Conservation (phyloP, 1,140 invertebrate species). For the Paraescarpia echinospica region DNA sequence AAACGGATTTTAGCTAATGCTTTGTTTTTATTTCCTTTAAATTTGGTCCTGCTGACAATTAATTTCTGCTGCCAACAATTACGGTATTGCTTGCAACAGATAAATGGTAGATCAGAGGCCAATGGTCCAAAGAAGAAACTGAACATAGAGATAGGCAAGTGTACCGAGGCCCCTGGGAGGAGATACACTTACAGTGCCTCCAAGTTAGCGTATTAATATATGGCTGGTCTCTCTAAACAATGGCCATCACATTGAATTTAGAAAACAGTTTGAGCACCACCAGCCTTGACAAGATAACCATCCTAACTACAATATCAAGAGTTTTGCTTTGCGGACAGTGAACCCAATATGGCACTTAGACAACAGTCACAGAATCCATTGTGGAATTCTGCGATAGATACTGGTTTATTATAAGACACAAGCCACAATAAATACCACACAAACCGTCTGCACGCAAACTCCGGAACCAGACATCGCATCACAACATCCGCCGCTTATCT, state of each 20-base stretch:
- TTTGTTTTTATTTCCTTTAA: too few species aligned
- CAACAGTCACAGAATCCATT: background rate
- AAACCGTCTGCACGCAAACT: background rate
- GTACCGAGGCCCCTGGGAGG: too few species aligned
- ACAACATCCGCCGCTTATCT: background rate
- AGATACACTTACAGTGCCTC: too few species aligned
- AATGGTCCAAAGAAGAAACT: too few species aligned
- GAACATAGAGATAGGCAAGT: too few species aligned
- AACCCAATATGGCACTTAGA: background rate
- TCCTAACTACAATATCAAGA: background rate
- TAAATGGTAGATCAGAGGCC: too few species aligned
- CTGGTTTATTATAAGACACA: background rate
- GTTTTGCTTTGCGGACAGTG: background rate
- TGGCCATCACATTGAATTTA: background rate
- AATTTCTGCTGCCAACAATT: too few species aligned
- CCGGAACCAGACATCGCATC: background rate
- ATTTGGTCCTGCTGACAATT: too few species aligned
- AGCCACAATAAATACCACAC: background rate
- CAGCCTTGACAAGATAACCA: background rate
- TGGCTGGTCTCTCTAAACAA: background rate
- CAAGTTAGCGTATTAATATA: background rate
- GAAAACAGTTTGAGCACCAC: background rate
- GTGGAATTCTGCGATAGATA: background rate
- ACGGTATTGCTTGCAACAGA: too few species aligned
- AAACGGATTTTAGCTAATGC: too few species aligned